Conservation (phyloP, 2,888 invertebrate genomes). For the Empis livida region DNA sequence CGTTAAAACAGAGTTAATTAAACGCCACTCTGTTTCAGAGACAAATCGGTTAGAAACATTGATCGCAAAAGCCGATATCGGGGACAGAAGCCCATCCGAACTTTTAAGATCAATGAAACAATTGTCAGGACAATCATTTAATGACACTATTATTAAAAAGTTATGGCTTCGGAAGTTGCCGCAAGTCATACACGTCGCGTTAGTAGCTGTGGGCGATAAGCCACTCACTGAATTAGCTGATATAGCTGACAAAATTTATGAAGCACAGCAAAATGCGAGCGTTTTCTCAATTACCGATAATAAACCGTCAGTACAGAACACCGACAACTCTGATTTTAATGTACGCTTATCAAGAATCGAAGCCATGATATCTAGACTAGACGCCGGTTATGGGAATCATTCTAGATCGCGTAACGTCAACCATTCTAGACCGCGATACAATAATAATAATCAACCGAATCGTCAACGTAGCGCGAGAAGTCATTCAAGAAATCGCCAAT, state of each 20-base stretch:
- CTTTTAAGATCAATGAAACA: not conserved
- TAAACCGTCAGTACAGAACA: not conserved
- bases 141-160: not conserved
- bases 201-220: not conserved
- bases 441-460: too few species aligned
- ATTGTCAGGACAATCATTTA: not conserved
- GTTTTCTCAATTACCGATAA: not conserved
- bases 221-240: not conserved
- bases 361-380: too few species aligned
- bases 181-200: not conserved
- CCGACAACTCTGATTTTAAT: not conserved
- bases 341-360: too few species aligned
- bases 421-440: too few species aligned
- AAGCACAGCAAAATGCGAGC: not conserved
- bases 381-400: too few species aligned
- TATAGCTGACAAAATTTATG: not conserved
- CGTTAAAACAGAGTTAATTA: not conserved
- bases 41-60: not conserved
- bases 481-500: too few species aligned
- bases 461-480: too few species aligned
- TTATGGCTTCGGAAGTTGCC: not conserved
- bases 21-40: not conserved
- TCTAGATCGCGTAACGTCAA: too few species aligned
- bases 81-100: not conserved
- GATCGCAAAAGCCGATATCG: not conserved